Conservation (phyloP, 1,140 invertebrate genomes). For the Dendroctonus ponderosae region DNA sequence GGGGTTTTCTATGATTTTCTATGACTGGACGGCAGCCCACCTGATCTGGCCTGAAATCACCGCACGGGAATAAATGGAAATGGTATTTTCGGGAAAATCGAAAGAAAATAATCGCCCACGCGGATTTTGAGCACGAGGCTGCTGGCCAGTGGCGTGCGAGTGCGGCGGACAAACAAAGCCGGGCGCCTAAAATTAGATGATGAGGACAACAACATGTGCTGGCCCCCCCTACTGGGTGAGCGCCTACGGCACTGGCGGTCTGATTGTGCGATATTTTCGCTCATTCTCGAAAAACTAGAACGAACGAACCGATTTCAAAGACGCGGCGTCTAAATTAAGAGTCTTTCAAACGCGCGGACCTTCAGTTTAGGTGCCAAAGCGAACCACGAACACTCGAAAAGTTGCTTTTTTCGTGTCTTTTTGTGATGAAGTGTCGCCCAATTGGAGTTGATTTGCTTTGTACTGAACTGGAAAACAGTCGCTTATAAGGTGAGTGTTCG, state of each 20-base stretch:
- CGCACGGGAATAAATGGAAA: neutral
- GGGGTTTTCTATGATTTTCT: too few species aligned
- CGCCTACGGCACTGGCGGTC: slow-evolving; percentile 9
- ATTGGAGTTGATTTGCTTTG: slow-evolving; percentile 1
- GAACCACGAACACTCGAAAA: slow-evolving; percentile 12
- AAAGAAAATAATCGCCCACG: slow-evolving; percentile 2
- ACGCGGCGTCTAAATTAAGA: slow-evolving; percentile 34
- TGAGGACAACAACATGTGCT: neutral
- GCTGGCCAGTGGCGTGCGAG: neutral
- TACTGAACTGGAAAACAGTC: neutral
- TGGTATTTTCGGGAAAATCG: neutral
- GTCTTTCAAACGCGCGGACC: slow-evolving; percentile 15
- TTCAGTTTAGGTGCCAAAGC: slow-evolving; percentile 28
- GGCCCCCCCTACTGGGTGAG: neutral
- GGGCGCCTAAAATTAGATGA: neutral
- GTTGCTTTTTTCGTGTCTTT: slow-evolving; percentile 1
- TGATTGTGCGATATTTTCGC: slow-evolving; percentile 27
- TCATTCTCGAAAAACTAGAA: slow-evolving; percentile 32
- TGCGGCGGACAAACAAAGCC: neutral
- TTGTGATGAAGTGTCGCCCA: slow-evolving; percentile 25
- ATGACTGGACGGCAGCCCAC: too few species aligned
- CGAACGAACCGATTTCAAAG: slow-evolving; percentile 29
- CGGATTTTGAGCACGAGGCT: neutral
- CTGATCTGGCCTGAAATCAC: too few species aligned
- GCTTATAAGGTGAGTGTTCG: neutral